These are phyloP conservation scores for Gadus chalcogrammus DNA, from an alignment of 2,113 vertebrate species.

Conservation along the genomic window DNA sequence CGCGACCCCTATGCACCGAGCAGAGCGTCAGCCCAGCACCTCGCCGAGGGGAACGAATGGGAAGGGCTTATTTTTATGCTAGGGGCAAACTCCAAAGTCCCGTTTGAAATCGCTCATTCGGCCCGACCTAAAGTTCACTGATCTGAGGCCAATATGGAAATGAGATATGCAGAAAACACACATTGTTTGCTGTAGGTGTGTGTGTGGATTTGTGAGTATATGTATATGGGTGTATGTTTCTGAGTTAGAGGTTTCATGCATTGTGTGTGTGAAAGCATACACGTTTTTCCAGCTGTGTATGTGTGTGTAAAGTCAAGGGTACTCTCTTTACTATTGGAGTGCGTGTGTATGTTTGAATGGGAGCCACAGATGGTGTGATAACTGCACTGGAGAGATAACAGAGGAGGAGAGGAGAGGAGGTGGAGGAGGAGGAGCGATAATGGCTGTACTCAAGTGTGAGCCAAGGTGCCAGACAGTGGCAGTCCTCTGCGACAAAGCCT, in stretches of 20 bases:
- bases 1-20: too few relatives aligned
- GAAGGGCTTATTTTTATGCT: too few relatives aligned
- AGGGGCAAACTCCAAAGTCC: conserved; percentile 43
- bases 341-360: background rate
- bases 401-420: background rate
- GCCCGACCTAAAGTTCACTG: conserved; percentile 38
- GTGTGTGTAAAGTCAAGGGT: conserved; percentile 1
- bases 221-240: conserved; percentile 1
- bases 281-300: too few relatives aligned
- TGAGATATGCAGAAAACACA: background rate
- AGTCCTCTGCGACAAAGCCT: conserved; percentile 12
- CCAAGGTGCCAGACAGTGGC: conserved; percentile 57
- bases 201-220: conserved; percentile 5
- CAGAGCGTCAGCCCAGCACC: too few relatives aligned
- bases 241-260: background rate
- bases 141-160: conserved; percentile 26
- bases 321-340: background rate
- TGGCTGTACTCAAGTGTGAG: conserved; percentile 54
- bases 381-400: background rate
- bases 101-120: conserved; percentile 36
- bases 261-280: too few relatives aligned
- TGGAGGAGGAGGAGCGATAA: conserved; percentile 43
- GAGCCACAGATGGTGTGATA: conserved; percentile 3
- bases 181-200: too few relatives aligned
- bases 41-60: too few relatives aligned